Percentiles rank a stretch among this genome's conserved stretches.
Evolutionary conservation across 2,888 invertebrate genomes (phyloP).

Genomic region (Terebella lapidaria): DNA sequence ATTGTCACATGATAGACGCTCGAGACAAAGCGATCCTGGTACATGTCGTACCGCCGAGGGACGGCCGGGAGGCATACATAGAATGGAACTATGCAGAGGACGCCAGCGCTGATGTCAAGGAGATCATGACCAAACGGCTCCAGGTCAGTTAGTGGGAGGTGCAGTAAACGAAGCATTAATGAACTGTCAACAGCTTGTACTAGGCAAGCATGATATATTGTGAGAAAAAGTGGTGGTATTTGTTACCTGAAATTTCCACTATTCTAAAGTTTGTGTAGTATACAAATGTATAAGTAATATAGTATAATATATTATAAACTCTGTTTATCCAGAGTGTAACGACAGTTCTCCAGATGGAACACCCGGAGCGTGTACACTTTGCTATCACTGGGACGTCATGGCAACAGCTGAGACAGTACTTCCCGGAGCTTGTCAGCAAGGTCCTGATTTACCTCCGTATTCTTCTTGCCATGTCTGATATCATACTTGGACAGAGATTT

Average conservation of each 20-base stretch:
- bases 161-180: no score
- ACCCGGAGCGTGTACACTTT: no score
- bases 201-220: no score
- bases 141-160: no score
- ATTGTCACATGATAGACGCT: constrained; percentile 73
- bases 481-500: neutral
- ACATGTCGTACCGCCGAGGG: constrained; percentile 37
- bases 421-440: constrained; percentile 67
- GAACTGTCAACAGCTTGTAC: no score
- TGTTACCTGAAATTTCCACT: no score
- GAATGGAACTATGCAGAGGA: constrained; percentile 24
- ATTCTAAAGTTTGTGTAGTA: no score
- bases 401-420: constrained; percentile 66
- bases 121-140: neutral
- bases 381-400: constrained; percentile 66
- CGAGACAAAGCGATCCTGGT: constrained; percentile 61
- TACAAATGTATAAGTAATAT: no score
- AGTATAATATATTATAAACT: no score
- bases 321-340: no score
- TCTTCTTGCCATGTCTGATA: neutral
- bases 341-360: no score
- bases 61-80: constrained; percentile 9
- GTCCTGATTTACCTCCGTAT: constrained; percentile 29
- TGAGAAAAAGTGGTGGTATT: no score
- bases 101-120: neutral